Base-by-base conservation (phyloP, 2,888 invertebrate species). In the Heteromurus nitidus region DNA sequence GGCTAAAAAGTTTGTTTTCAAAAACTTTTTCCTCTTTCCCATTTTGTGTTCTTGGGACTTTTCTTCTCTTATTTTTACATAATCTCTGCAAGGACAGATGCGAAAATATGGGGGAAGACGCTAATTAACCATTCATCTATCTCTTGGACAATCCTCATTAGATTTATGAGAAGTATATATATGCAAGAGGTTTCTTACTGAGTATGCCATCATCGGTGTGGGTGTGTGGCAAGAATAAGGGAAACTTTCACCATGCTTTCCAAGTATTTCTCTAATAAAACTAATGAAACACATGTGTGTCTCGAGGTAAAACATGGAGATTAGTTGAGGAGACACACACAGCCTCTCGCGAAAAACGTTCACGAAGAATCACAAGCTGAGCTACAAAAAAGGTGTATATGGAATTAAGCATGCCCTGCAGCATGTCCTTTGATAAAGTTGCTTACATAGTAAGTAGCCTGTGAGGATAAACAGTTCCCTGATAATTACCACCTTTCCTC, bases 91-190 rank as follows among this genome's bases (percentile, higher is more conserved):
- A 36, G 36, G 36, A 36, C 36, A 36, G 13, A 36, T 36, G 36
- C 36, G 36, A 13, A 36, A 36, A 36, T 36, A 9, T 9, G 36
- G 7, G 13, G 31, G 22, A 31, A 69, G 53, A 53, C 69, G 22
- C 55, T 55, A 69, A 69, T 69, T 69, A 69, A 53, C 69, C 69
- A 50, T 69, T 69, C 69, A 53, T 69, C 69, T 69, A 69, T 69
- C 53, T 69, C 53, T 30, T 31, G 53, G 55, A 55, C 69, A 69
- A 55, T 69, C 53, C 69, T 69, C 69, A 55, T 55, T 55, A 69
- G 53, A 69, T 69, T 55, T 55, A 69, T 69, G 69, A 50, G 53
- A 53, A 55, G 55, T 62, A 20, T 31, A 30, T n/a, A n/a, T 62
- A n/a, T 62, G 18, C 30, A 50, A 7, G 13, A 18, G 50, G 5